These are phyloP conservation scores for Petaurus breviceps DNA, from an alignment of 2,113 vertebrate species.

Conservation along the genomic window DNA sequence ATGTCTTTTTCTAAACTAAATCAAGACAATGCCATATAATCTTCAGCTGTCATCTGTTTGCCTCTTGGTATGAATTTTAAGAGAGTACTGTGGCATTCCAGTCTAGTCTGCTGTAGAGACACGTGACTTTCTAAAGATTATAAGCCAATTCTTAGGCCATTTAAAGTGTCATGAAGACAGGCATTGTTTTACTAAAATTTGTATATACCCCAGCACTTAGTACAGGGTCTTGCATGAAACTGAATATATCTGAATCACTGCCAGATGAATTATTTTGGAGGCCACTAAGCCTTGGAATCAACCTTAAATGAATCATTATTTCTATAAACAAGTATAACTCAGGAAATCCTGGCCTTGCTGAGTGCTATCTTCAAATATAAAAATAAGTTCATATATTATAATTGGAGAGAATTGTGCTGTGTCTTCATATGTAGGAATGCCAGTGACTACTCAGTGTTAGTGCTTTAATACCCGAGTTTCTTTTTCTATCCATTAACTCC, in stretches of 20 bases:
- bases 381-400: not conserved
- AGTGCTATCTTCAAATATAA: not conserved
- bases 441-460: not conserved
- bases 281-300: not conserved
- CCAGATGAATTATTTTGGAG: not conserved
- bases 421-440: not conserved
- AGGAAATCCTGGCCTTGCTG: not conserved
- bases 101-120: not conserved
- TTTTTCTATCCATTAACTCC: not conserved
- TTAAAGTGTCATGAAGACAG: not conserved
- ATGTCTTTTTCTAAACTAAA: not conserved
- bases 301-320: not conserved
- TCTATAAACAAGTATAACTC: not conserved
- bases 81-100: not conserved
- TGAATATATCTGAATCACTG: not conserved
- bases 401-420: not conserved
- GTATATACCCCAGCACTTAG: not conserved
- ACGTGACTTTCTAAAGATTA: not conserved
- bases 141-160: not conserved
- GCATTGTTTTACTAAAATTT: not conserved
- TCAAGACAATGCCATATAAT: conserved; percentile 30
- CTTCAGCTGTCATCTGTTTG: conserved; percentile 33
- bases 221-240: not conserved
- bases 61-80: not conserved
- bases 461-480: not conserved